These are phyloP conservation scores for Cinclus mexicanus DNA, from an alignment of 2,113 vertebrate genomes.

Conservation along the genomic window DNA sequence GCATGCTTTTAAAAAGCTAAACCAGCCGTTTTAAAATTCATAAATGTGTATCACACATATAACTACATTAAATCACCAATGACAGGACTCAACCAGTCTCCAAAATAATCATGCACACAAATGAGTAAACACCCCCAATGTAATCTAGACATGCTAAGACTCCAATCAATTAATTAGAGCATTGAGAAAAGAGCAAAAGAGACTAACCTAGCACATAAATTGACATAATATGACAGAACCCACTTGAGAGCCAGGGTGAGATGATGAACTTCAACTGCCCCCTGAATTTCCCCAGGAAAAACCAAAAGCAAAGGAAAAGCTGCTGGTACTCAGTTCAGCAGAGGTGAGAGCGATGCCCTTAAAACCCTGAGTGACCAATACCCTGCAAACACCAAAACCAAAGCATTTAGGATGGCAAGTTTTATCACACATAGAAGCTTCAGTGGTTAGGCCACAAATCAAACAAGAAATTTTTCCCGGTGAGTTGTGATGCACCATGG, in stretches of 20 bases:
- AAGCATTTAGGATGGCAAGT: background rate
- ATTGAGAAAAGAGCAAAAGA: background rate
- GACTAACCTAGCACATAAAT: background rate
- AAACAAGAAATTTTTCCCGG: background rate
- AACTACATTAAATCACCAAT: background rate
- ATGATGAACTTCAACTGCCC: background rate
- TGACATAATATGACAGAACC: fast-evolving
- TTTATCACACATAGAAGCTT: background rate
- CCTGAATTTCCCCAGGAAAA: background rate
- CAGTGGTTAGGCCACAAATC: background rate
- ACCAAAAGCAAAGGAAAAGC: background rate
- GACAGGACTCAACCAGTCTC: background rate
- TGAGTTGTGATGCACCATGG: fast-evolving
- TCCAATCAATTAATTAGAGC: background rate
- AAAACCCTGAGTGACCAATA: fast-evolving
- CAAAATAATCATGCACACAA: background rate
- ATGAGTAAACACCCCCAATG: background rate
- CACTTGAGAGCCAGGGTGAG: background rate
- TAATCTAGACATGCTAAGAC: background rate
- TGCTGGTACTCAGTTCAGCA: background rate
- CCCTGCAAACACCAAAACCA: background rate
- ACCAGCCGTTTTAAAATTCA: fast-evolving
- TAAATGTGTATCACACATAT: fast-evolving
- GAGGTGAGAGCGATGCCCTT: background rate
- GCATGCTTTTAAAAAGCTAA: background rate